phyloP scores from a whole-genome alignment of 2,888 invertebrate species.

The Bibio marci region DNA sequence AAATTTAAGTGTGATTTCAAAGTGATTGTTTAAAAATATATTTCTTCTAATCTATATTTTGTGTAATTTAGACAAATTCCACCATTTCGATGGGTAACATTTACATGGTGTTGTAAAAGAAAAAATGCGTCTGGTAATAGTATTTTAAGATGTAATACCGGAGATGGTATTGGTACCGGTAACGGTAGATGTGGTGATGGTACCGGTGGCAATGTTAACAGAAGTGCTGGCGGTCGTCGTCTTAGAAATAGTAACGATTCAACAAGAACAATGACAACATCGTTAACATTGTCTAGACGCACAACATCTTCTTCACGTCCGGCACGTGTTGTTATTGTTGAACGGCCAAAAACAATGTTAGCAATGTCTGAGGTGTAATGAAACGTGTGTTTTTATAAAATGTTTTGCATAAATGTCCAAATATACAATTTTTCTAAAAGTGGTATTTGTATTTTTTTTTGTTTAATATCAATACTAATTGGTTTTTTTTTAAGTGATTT shows the following conservation, averaged over 20 bases:
- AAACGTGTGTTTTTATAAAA: too few relatives aligned
- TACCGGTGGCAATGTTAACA: neutral
- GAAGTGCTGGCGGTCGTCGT: slow-evolving; percentile 9
- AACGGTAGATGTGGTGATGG: slow-evolving; percentile 2
- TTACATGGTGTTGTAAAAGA: slow-evolving; percentile 32
- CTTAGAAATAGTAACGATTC: slow-evolving; percentile 29
- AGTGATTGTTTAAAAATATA: too few relatives aligned
- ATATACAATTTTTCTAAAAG: too few relatives aligned
- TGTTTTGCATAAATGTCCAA: too few relatives aligned
- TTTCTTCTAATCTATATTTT: too few relatives aligned
- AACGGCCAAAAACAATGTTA: slow-evolving; percentile 20
- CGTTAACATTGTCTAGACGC: slow-evolving; percentile 23
- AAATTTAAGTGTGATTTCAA: too few relatives aligned
- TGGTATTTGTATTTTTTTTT: too few relatives aligned
- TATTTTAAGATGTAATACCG: slow-evolving; percentile 13
- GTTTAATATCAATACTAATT: too few relatives aligned
- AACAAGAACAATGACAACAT: slow-evolving; percentile 28
- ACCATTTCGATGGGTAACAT: slow-evolving; percentile 46
- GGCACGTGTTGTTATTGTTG: slow-evolving; percentile 23
- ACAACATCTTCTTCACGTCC: slow-evolving; percentile 20
- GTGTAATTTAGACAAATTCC: slow-evolving; percentile 31
- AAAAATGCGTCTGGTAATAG: neutral
- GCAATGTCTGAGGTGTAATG: slow-evolving; percentile 30
- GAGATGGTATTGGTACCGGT: slow-evolving; percentile 11
- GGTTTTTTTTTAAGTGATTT: too few relatives aligned